Base-by-base conservation (phyloP, 2,113 vertebrate species). In the Mus pahari region DNA sequence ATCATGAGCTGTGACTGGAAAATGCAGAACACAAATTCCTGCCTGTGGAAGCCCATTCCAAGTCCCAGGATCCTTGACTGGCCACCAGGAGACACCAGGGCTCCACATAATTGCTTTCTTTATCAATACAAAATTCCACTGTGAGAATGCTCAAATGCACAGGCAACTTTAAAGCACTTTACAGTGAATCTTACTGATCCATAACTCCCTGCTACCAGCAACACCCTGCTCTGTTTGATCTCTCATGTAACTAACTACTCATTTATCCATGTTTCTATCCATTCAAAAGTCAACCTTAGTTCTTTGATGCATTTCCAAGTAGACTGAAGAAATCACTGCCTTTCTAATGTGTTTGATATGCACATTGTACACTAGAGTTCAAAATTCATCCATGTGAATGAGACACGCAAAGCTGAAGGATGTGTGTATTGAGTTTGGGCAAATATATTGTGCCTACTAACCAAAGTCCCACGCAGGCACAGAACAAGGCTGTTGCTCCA, bases 151-250 rank as follows among this genome's bases (percentile, higher is more conserved):
- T 28, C 89, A 64, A 58, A 83, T 39, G 16, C 1, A 60, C 36
- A 50, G 81, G 39, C 89, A 48, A 3, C 5, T 1, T 19, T 31
- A 50, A 74, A 50, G 75, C 48, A 66, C 16, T 20, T 50, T 42
- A 53, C 66, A 22, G 64, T 8, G 14, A 58, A 75, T 4, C 22
- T n/a, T 39, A 6, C 28, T 3, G 3, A 13, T 8, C 8, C 33
- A 0, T 4, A 0, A 48, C 92, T 0, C 20, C 50, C 45, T 0
- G 36, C 48, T 16, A 3, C 78, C 28, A 16, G 58, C 1, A 9
- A 66, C 33, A 17, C n/a, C 12, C 7, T 2, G 3, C 9, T 14
- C 0, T 1, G 5, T 68, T 12, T 64, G 26, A 58, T n/a, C 3
- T 26, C 13, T 19, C 19, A 16, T 24, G 0, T 9, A n/a, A 12